Evolutionary conservation across 1,140 invertebrate species (phyloP).

Genomic region (Pseudobourletiella spinata): DNA sequence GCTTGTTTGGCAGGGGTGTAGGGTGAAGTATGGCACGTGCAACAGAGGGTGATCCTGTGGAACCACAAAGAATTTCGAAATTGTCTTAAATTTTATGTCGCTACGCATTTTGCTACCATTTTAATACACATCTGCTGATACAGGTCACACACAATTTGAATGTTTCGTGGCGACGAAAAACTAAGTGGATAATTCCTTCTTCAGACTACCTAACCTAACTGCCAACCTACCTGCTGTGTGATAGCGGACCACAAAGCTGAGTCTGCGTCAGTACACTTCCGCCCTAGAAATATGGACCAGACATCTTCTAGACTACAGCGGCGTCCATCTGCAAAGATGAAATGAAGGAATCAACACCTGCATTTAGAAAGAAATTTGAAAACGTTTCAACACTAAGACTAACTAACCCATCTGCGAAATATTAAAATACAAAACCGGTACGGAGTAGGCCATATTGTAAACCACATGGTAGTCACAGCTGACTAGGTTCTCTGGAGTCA

Average conservation of each 20-base stretch:
- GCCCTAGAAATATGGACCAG: slow-evolving; percentile 3
- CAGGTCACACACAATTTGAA: background rate
- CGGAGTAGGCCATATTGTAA: slow-evolving; percentile 42
- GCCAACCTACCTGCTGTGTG: background rate
- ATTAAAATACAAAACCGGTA: slow-evolving; percentile 45
- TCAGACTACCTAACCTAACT: background rate
- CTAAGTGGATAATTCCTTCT: background rate
- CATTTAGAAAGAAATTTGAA: background rate
- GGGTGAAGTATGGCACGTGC: slow-evolving; percentile 41
- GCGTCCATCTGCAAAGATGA: background rate
- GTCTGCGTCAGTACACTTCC: background rate
- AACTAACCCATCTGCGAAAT: slow-evolving; percentile 26
- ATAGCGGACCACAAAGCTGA: background rate
- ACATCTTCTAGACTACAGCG: slow-evolving; percentile 2
- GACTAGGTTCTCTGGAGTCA: background rate
- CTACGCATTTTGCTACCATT: background rate
- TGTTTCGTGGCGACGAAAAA: background rate
- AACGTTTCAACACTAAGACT: background rate
- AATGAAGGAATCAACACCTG: background rate
- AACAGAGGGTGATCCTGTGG: slow-evolving; percentile 43
- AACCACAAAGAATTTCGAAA: background rate
- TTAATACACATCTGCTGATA: background rate
- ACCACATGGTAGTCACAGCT: slow-evolving; percentile 38
- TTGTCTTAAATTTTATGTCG: background rate
- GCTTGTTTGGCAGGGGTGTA: slow-evolving; percentile 44